Conservation (phyloP, 2,113 vertebrate species). For the Oryzias javanicus region DNA sequence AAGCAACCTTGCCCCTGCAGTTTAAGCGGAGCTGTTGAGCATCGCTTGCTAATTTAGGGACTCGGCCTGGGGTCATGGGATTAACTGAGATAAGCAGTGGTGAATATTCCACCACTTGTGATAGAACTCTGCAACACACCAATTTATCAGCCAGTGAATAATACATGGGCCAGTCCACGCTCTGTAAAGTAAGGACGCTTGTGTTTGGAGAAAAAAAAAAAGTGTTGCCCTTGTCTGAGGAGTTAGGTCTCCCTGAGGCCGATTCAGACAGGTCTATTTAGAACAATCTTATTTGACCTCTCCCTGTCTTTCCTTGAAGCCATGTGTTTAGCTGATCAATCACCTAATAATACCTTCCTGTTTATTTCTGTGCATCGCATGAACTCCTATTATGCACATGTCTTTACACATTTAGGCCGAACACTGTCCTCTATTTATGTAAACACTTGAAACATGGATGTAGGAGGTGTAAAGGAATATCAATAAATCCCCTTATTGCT, state of each 20-base stretch:
- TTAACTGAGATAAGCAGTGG: slow-evolving; percentile 64
- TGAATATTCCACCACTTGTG: slow-evolving; percentile 59
- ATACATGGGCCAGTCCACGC: slow-evolving; percentile 62
- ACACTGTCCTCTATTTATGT: neutral
- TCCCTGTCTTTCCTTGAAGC: slow-evolving; percentile 71
- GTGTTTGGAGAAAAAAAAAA: slow-evolving; percentile 29
- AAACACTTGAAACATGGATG: slow-evolving; percentile 17
- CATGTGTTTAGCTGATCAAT: slow-evolving; percentile 67
- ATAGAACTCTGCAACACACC: slow-evolving; percentile 49
- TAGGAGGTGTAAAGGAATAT: slow-evolving; percentile 36
- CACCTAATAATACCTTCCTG: slow-evolving; percentile 62
- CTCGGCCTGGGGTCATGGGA: slow-evolving; percentile 49
- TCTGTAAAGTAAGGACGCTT: slow-evolving; percentile 70
- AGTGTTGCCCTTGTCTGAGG: slow-evolving; percentile 67
- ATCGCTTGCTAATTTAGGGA: slow-evolving; percentile 51
- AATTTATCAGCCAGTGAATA: slow-evolving; percentile 68
- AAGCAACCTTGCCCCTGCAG: slow-evolving; percentile 44
- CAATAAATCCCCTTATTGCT: slow-evolving; percentile 25
- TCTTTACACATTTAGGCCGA: neutral
- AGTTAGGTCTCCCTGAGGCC: slow-evolving; percentile 67
- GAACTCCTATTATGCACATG: neutral
- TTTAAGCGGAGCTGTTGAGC: slow-evolving; percentile 31
- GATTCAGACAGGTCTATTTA: slow-evolving; percentile 72
- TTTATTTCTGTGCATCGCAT: slow-evolving; percentile 30
- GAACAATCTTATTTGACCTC: slow-evolving; percentile 76